These are phyloP conservation scores for Drosophila sechellia DNA, from an alignment of 1,140 invertebrate species.

Conservation along the genomic window DNA sequence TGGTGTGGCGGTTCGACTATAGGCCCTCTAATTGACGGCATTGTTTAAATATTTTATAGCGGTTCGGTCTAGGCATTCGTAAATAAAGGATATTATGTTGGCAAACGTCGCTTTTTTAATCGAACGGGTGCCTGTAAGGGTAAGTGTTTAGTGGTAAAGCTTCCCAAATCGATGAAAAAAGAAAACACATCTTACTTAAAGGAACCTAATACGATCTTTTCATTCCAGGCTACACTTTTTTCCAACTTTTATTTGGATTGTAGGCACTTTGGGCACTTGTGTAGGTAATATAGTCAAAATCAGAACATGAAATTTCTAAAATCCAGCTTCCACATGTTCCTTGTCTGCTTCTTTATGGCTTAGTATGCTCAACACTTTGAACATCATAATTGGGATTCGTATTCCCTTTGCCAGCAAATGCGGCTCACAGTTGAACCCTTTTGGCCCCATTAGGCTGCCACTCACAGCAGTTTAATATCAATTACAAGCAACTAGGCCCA, in stretches of 20 bases:
- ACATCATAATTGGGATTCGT: slow-evolving; percentile 29
- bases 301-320: background rate
- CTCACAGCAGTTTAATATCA: slow-evolving; percentile 63
- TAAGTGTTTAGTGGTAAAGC: background rate
- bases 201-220: too few relatives aligned
- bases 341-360: background rate
- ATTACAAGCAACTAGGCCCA: slow-evolving; percentile 57
- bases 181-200: too few relatives aligned
- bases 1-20: background rate
- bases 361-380: slow-evolving; percentile 22
- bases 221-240: background rate
- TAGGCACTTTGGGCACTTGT: background rate
- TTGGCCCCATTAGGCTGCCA: slow-evolving; percentile 30
- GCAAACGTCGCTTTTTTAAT: background rate
- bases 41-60: slow-evolving; percentile 43
- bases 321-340: background rate
- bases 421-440: slow-evolving; percentile 22
- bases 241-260: background rate
- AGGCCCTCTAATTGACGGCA: slow-evolving; percentile 29
- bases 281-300: background rate
- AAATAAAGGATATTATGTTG: slow-evolving; percentile 3
- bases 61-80: background rate
- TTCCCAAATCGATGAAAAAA: too few relatives aligned
- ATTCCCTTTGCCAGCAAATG: slow-evolving; percentile 31
- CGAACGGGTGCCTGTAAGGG: background rate